These are phyloP conservation scores for Gopherus evgoodei DNA, from an alignment of 2,113 vertebrate genomes.

Conservation along the genomic window DNA sequence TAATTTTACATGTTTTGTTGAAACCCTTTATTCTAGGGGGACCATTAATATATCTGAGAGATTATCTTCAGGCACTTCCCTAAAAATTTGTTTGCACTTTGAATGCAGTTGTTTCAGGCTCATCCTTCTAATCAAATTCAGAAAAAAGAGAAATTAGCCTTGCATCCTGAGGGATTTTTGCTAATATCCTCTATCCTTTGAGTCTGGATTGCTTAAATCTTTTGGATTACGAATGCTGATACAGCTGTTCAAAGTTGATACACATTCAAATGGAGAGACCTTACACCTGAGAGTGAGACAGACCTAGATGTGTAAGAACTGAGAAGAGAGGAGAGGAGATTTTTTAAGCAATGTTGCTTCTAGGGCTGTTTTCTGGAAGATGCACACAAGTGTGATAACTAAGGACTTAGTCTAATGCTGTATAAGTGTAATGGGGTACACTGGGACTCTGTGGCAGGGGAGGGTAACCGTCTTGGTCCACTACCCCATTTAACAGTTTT, in stretches of 20 bases:
- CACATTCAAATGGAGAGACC: neutral
- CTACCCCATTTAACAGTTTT: too few species aligned
- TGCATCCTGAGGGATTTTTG: neutral
- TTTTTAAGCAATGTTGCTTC: neutral
- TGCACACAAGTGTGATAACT: neutral
- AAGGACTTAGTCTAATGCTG: neutral
- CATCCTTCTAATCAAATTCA: constrained; percentile 23
- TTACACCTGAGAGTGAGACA: neutral
- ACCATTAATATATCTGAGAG: neutral
- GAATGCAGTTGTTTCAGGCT: neutral
- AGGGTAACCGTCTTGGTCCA: too few species aligned
- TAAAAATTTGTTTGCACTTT: constrained; percentile 30
- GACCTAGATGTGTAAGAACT: neutral
- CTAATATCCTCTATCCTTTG: constrained; percentile 14
- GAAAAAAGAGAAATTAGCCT: constrained; percentile 5
- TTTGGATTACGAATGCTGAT: neutral
- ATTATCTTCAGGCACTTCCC: neutral
- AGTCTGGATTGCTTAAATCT: neutral
- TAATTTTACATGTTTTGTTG: neutral
- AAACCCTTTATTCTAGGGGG: neutral
- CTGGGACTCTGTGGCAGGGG: too few species aligned
- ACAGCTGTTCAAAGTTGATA: neutral
- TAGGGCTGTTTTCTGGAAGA: neutral
- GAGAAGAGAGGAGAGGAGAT: neutral
- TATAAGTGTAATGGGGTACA: neutral